Evolutionary conservation across 1,140 invertebrate genomes (phyloP).

Genomic region (Lamellibrachia luymesi): DNA sequence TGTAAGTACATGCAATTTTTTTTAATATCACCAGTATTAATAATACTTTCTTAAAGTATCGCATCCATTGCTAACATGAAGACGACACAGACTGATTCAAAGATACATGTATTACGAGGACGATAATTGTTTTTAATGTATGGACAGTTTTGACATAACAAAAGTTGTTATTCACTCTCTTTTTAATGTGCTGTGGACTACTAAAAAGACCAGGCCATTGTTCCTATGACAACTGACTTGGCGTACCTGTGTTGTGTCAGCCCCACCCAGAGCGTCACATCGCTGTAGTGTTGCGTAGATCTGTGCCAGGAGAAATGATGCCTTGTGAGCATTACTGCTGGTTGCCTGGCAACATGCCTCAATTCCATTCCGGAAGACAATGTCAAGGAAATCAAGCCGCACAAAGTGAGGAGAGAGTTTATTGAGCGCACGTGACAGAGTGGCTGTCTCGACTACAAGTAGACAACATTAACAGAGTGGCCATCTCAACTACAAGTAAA

Average conservation of each 20-base stretch:
- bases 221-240: not conserved
- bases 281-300: not conserved
- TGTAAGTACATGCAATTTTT: too few species aligned
- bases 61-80: too few species aligned
- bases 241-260: not conserved
- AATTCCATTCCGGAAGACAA: conserved; percentile 36
- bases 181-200: too few species aligned
- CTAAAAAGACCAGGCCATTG: too few species aligned
- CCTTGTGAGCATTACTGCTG: conserved; percentile 33
- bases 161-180: too few species aligned
- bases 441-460: conserved; percentile 20
- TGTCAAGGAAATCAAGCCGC: conserved; percentile 36
- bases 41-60: too few species aligned
- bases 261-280: not conserved
- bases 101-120: too few species aligned
- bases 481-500: too few species aligned
- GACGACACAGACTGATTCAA: too few species aligned
- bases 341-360: conserved; percentile 27
- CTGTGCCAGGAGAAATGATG: conserved; percentile 38
- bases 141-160: too few species aligned
- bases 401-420: conserved; percentile 36
- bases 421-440: conserved; percentile 32
- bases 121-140: too few species aligned
- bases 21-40: too few species aligned
- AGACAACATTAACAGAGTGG: not conserved